These are phyloP conservation scores for Bugulina stolonifera DNA, from an alignment of 2,888 invertebrate genomes.

Conservation along the genomic window DNA sequence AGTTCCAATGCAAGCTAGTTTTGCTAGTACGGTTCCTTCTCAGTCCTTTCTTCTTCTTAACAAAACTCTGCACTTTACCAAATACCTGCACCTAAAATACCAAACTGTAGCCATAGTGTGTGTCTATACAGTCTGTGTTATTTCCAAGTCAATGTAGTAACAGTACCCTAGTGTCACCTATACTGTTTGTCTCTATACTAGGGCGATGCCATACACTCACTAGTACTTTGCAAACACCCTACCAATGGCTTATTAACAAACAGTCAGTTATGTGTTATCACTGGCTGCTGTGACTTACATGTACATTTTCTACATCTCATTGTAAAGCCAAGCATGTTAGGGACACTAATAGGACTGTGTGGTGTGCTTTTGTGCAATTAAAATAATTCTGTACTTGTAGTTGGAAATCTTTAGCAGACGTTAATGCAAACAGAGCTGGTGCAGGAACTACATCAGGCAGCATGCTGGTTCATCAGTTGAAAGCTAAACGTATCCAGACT, in stretches of 20 bases:
- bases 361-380: neutral
- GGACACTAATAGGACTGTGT: neutral
- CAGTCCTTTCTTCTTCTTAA: neutral
- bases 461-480: neutral
- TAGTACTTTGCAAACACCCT: neutral
- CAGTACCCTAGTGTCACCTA: neutral
- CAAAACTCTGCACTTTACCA: neutral
- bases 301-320: too few relatives aligned
- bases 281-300: too few relatives aligned
- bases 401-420: conserved; percentile 48
- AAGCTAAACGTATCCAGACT: neutral
- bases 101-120: too few relatives aligned
- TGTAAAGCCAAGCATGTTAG: neutral
- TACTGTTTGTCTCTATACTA: neutral
- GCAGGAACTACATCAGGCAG: conserved; percentile 33
- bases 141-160: too few relatives aligned
- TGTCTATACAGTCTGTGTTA: too few relatives aligned
- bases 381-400: conserved; percentile 32
- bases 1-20: neutral
- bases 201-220: neutral
- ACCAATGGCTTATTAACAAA: neutral
- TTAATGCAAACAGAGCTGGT: conserved; percentile 52
- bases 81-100: too few relatives aligned
- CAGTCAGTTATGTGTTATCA: too few relatives aligned
- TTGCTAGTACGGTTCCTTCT: neutral